phyloP scores from a whole-genome alignment of 1,140 invertebrate species.

The Lasioglossum baleicum region DNA sequence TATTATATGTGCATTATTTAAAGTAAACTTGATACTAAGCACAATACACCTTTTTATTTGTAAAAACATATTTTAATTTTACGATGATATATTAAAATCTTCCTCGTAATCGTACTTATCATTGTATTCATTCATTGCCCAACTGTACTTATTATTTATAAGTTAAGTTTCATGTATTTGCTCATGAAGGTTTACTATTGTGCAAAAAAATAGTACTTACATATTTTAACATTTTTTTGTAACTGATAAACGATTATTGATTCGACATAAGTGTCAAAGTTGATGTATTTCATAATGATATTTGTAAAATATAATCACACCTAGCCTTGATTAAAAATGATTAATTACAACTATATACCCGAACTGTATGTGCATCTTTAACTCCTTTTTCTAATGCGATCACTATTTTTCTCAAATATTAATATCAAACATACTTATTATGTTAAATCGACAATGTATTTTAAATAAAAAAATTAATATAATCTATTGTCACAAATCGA shows the following conservation, averaged over 20 bases:
- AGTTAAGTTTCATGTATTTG: conserved; percentile 2
- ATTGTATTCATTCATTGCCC: background rate
- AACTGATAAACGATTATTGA: background rate
- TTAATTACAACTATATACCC: background rate
- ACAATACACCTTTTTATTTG: conserved; percentile 4
- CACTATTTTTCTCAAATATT: background rate
- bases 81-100: background rate
- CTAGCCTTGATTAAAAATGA: background rate
- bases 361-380: background rate
- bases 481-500: conserved; percentile 30
- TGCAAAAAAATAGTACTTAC: background rate
- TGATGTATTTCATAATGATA: background rate
- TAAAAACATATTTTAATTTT: background rate
- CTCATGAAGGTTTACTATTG: background rate
- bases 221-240: background rate
- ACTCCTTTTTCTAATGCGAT: background rate
- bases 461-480: background rate
- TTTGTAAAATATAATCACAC: conserved; percentile 1
- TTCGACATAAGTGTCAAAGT: conserved; percentile 6
- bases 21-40: background rate
- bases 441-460: conserved; percentile 13
- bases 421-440: conserved; percentile 13
- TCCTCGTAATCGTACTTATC: background rate
- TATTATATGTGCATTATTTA: background rate
- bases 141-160: background rate